A percentile compares a stretch with the other conserved stretches of the same genome.
phyloP scores from a whole-genome alignment of 2,113 vertebrate species.

The Ancistrus triradiatus region DNA sequence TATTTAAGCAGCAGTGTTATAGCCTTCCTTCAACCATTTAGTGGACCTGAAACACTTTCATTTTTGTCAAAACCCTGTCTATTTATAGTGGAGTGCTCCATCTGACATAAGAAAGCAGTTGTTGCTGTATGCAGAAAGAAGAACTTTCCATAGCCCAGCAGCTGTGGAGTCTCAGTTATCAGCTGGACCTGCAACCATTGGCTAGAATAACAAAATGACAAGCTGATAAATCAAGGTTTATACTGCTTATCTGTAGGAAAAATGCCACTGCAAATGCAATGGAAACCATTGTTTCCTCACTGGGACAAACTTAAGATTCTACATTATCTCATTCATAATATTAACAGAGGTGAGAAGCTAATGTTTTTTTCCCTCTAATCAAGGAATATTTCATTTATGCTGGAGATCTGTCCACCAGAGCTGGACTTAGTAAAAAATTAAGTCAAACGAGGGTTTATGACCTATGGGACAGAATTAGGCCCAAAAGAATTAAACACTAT shows the following conservation, averaged over 20 bases:
- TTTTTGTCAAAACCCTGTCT: constrained; percentile 46
- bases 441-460: not conserved
- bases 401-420: not conserved
- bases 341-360: not conserved
- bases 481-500: not conserved
- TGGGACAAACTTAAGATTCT: constrained; percentile 26
- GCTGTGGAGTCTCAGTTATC: constrained; percentile 47
- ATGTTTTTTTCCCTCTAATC: constrained; percentile 1
- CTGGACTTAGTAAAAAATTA: not conserved
- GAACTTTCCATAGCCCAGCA: constrained; percentile 50
- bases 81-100: constrained; percentile 47
- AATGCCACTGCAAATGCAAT: constrained; percentile 26
- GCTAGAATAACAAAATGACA: constrained; percentile 40
- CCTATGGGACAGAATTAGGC: not conserved
- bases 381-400: not conserved
- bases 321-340: constrained; percentile 15
- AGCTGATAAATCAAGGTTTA: constrained; percentile 35
- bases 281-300: constrained; percentile 21
- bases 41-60: constrained; percentile 45
- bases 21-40: constrained; percentile 15
- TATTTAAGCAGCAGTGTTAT: constrained; percentile 39
- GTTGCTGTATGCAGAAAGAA: constrained; percentile 37
- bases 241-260: constrained; percentile 29
- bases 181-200: constrained; percentile 2
- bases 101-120: constrained; percentile 50